These are phyloP conservation scores for Eudyptes chrysolophus DNA, from an alignment of 2,113 vertebrate species.

Conservation along the genomic window DNA sequence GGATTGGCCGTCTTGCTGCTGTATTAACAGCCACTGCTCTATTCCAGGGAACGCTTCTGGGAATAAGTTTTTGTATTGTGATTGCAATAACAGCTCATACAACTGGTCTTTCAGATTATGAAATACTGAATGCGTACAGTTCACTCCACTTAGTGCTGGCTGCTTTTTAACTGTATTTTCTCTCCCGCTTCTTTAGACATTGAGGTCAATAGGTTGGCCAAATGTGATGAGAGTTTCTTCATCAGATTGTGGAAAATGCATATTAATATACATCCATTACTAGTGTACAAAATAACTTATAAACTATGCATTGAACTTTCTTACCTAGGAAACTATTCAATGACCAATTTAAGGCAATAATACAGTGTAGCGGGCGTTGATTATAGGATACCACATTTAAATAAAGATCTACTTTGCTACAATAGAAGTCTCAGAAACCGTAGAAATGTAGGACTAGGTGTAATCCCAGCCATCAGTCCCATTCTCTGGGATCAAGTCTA, in stretches of 20 bases:
- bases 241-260: neutral
- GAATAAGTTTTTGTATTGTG: neutral
- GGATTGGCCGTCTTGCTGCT: neutral
- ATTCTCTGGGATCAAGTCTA: neutral
- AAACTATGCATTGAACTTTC: neutral
- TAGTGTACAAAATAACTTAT: neutral
- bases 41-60: neutral
- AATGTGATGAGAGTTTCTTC: neutral
- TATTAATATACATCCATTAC: neutral
- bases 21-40: neutral
- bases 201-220: neutral
- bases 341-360: neutral
- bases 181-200: neutral
- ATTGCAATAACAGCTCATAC: slow-evolving; percentile 25
- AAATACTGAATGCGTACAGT: neutral
- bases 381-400: neutral
- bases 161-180: neutral
- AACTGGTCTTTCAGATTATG: neutral
- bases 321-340: neutral
- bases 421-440: neutral
- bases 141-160: neutral
- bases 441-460: neutral
- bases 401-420: neutral
- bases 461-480: neutral
- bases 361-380: neutral